Base-by-base conservation (phyloP, 2,888 invertebrate genomes). In the Pantelozetes paolii region DNA sequence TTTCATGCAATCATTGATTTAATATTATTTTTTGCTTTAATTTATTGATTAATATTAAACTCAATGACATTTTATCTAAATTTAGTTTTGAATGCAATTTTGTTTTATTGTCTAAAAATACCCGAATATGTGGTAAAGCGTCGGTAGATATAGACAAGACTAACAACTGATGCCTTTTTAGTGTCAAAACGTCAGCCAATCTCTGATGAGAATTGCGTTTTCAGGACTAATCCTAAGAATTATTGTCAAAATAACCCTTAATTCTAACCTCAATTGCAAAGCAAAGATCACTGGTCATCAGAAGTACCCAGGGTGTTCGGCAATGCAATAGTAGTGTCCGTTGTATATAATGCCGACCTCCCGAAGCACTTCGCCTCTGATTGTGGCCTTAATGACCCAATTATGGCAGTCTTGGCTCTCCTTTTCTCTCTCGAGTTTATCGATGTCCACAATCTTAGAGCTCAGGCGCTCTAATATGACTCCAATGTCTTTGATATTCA, bases 361-460 rank as follows among this genome's bases (percentile, higher is more conserved):
- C 75, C 93, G 87, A 80, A 94, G 85, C 80, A 92, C 91, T 84
- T 94, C 93, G 72, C 94, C 94, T 77, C 92, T 87, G 82, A 94
- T 94, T 80, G 93, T 91, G 80, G 94, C 94, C 84, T 93, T 94
- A 85, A 94, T 94, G 83, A 94, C 94, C 94, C 94, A 94, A 84
- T 94, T 93, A 86, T 92, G 92, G 82, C 92, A 92, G 84, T 94
- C 93, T 83, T 92, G 92, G 83, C 91, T 91, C 83, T 94, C 94
- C 79, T 90, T 90, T 83, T 94, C 94, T 75, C 94, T 87, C 83
- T 94, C 93, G 79, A 94, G 85, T 79, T 92, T 87, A 85, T 94
- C 94, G 79, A 94, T 94, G 85, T 94, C 94, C 78, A 94, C 86
- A 80, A 94, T 94, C 85, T 94, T 94, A 76, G 93, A 92, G 83